phyloP scores from a whole-genome alignment of 2,888 invertebrate species.

The Eumacrocentrus americanus region DNA sequence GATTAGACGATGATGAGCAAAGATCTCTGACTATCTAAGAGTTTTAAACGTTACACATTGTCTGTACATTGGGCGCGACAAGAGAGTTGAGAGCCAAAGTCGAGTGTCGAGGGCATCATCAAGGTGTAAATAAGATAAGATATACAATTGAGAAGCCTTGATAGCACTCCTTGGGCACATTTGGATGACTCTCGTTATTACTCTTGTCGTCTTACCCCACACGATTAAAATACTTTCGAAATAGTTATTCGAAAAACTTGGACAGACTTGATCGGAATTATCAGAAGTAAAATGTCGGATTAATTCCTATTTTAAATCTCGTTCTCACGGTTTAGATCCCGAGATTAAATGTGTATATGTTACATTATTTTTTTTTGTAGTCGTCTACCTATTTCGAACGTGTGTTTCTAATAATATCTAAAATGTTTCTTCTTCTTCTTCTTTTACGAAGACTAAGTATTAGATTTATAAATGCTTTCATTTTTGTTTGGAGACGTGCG shows the following conservation, averaged over 20 bases:
- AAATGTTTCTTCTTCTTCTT: background rate
- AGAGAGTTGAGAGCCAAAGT: background rate
- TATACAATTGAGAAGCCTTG: background rate
- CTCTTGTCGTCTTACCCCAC: too few species aligned
- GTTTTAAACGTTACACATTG: constrained; percentile 1
- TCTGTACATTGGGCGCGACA: constrained; percentile 3
- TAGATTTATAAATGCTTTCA: background rate
- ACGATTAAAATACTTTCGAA: constrained; percentile 50
- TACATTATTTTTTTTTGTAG: background rate
- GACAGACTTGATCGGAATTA: constrained; percentile 47
- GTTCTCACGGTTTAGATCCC: background rate
- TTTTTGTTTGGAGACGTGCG: constrained; percentile 7
- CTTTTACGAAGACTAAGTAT: background rate
- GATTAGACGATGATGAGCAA: too few species aligned
- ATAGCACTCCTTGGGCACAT: background rate
- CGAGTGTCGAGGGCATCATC: background rate
- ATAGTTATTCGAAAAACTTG: constrained; percentile 48
- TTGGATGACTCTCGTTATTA: background rate
- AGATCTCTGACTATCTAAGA: too few species aligned
- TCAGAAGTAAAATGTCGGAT: constrained; percentile 23
- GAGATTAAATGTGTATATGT: background rate
- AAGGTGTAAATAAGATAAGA: constrained; percentile 5
- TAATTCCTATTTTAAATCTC: background rate
- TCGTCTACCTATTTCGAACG: background rate
- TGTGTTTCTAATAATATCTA: background rate